Base-by-base conservation (phyloP, 2,113 vertebrate species). In the Seriola quinqueradiata region DNA sequence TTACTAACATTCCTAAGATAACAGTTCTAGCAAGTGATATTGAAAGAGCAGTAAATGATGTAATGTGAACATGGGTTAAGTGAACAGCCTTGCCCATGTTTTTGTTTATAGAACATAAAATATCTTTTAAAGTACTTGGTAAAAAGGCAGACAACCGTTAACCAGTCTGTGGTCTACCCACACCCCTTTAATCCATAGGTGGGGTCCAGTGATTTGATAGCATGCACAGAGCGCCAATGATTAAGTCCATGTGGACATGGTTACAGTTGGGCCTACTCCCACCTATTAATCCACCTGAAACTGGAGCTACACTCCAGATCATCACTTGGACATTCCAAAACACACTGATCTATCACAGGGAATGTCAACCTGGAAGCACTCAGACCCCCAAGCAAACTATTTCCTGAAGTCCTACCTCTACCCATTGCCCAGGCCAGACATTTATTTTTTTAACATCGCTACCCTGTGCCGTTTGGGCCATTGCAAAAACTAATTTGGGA, bases 341-440 rank as follows among this genome's bases (percentile, higher is more conserved):
- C 82, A 82, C 58, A 61, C 76, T 86, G 85, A 94, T 93, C 89
- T 85, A 90, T 94, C 90, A 94, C 72, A 63, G 68, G 70, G 81
- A 89, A 89, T 52, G 77, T 89, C 89, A 92, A 89, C 85, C 89
- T 92, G 92, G 90, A 93, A 94, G 81, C 88, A 89, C 83, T 92
- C 90, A 94, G 80, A 82, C 75, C 85, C 84, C 80, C 77, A 89
- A 86, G 85, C 71, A 88, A 89, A 92, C 88, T 60, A 89, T 92
- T 94, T 92, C 92, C 92, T 92, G 88, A 70, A 88, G 68, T 34
- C 73, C 52, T 34, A 55, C 85, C 78, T 89, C 84, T 85, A 79
- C 87, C 92, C 85, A 85, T 79, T n/a, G 46, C 28, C 75, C 52
- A 34, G 25, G 59, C 69, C 85, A 83, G 87, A 88, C 83, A 89